Conservation (phyloP, 2,888 invertebrate genomes). For the Alloscopus bannaensis region DNA sequence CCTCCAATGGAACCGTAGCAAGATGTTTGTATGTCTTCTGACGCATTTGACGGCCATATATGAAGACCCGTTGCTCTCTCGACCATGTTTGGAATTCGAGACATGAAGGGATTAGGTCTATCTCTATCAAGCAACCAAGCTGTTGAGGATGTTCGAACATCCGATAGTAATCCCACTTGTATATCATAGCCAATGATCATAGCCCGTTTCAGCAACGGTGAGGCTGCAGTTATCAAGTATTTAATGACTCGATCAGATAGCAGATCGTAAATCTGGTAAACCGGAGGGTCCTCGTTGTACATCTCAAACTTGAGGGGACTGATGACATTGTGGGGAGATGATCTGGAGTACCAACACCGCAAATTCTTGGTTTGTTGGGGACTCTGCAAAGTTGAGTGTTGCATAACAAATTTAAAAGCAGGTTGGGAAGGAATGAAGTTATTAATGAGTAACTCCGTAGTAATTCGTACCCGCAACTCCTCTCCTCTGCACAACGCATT, state of each 20-base stretch:
- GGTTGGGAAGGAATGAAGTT: too few species aligned
- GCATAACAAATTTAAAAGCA: too few species aligned
- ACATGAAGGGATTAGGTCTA: slow-evolving; percentile 38
- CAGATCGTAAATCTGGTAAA: slow-evolving; percentile 74
- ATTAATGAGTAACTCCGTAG: too few species aligned
- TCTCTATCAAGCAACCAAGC: slow-evolving; percentile 74
- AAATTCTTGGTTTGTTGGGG: slow-evolving; percentile 65
- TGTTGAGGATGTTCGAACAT: slow-evolving; percentile 74
- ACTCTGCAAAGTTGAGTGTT: background rate
- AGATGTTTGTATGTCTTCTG: slow-evolving; percentile 75
- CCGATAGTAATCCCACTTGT: slow-evolving; percentile 72
- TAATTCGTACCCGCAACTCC: slow-evolving; percentile 57
- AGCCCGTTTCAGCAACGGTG: slow-evolving; percentile 73
- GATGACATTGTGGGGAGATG: slow-evolving; percentile 71
- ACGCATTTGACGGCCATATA: slow-evolving; percentile 66
- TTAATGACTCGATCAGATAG: slow-evolving; percentile 73
- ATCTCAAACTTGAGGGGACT: slow-evolving; percentile 74
- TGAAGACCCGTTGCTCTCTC: slow-evolving; percentile 74
- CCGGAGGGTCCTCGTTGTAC: slow-evolving; percentile 72
- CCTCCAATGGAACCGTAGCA: slow-evolving; percentile 77
- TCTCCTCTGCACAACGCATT: slow-evolving; percentile 75
- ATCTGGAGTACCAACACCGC: slow-evolving; percentile 73
- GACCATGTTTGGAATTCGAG: slow-evolving; percentile 72
- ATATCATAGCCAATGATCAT: slow-evolving; percentile 69
- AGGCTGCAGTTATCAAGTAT: slow-evolving; percentile 70